Conservation (phyloP, 2,888 invertebrate genomes). For the Perizoma flavofasciatum region DNA sequence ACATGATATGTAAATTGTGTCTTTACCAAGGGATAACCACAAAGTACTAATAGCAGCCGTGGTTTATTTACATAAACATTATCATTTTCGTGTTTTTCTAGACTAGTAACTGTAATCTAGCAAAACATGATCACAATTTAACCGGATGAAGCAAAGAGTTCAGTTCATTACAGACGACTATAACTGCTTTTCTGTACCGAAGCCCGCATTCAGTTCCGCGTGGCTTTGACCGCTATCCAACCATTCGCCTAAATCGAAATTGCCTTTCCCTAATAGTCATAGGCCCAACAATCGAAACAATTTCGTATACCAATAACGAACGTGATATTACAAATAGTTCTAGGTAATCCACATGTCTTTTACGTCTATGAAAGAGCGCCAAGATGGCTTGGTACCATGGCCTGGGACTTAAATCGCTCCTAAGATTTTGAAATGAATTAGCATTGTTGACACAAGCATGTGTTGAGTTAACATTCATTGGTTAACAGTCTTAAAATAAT, state of each 20-base stretch:
- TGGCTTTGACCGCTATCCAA: conserved; percentile 33
- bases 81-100: too few relatives aligned
- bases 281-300: conserved; percentile 38
- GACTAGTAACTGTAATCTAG: too few relatives aligned
- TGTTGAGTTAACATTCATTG: too few relatives aligned
- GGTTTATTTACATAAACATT: too few relatives aligned
- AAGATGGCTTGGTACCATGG: conserved; percentile 1
- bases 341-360: conserved; percentile 34
- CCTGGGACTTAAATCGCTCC: too few relatives aligned
- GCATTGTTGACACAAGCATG: too few relatives aligned
- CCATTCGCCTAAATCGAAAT: conserved; percentile 38
- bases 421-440: too few relatives aligned
- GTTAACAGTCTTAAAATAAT: too few relatives aligned
- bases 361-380: conserved; percentile 12
- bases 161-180: conserved; percentile 25
- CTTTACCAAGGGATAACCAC: too few relatives aligned
- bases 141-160: conserved; percentile 8
- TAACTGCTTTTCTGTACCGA: conserved; percentile 23
- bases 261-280: conserved; percentile 33
- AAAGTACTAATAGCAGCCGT: too few relatives aligned
- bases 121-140: background rate
- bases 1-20: too few relatives aligned
- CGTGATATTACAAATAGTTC: conserved; percentile 37
- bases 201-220: conserved; percentile 25
- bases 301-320: conserved; percentile 33